Evolutionary conservation across 2,113 vertebrate species (phyloP).

Genomic region (Callipepla californica): DNA sequence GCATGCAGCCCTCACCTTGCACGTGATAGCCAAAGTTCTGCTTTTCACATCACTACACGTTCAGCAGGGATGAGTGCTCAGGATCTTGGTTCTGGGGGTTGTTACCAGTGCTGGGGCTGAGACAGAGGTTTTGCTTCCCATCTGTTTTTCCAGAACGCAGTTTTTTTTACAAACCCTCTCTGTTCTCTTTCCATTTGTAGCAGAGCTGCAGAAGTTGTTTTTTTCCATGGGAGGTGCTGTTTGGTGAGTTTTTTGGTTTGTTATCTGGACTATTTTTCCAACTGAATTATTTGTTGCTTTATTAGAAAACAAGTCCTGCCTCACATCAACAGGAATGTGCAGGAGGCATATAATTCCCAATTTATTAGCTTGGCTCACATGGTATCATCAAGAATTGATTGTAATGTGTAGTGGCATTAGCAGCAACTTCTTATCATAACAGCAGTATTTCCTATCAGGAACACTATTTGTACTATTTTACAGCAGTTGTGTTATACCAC

Average conservation of each 20-base stretch:
- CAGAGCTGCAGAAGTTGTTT: neutral
- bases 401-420: conserved; percentile 69
- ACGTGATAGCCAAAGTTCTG: neutral
- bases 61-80: neutral
- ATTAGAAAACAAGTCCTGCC: conserved; percentile 33
- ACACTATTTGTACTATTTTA: conserved; percentile 66
- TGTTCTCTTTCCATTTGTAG: neutral
- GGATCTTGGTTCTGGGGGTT: neutral
- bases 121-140: neutral
- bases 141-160: neutral
- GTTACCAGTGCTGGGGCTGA: fast-evolving
- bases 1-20: neutral
- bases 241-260: neutral
- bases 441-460: conserved; percentile 72
- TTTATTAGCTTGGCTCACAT: conserved; percentile 70
- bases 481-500: conserved; percentile 50
- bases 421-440: conserved; percentile 64
- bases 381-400: conserved; percentile 69
- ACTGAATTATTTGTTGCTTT: conserved; percentile 48
- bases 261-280: neutral
- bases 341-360: conserved; percentile 61
- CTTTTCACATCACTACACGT: neutral
- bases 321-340: conserved; percentile 53
- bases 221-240: fast-evolving
- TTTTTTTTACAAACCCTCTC: neutral